A percentile compares a stretch with the other conserved stretches of the same genome.
Evolutionary conservation across 1,140 invertebrate genomes (phyloP).

Genomic region (Ephestia elutella): DNA sequence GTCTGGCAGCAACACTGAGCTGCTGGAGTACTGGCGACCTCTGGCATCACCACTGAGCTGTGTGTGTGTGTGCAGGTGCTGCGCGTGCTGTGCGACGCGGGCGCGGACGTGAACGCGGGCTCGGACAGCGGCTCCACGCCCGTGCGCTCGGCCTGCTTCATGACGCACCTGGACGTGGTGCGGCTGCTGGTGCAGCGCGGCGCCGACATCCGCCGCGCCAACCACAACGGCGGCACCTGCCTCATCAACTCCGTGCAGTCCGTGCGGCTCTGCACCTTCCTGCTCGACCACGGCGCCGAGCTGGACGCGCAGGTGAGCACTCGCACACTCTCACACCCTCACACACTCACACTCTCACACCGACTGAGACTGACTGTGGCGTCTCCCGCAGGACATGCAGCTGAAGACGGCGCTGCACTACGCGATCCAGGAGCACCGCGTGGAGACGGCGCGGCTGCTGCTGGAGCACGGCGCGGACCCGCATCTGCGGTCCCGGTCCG

Average conservation of each 20-base stretch:
- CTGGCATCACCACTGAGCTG: too few relatives aligned
- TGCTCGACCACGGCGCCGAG: constrained; percentile 84
- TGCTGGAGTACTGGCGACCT: too few relatives aligned
- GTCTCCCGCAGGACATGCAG: constrained; percentile 92
- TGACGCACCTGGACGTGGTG: constrained; percentile 88
- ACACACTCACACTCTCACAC: too few relatives aligned
- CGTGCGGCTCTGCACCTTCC: constrained; percentile 85
- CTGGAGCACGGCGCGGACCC: constrained; percentile 87
- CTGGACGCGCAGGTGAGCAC: constrained; percentile 76
- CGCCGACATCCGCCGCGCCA: constrained; percentile 89
- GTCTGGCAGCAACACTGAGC: too few relatives aligned
- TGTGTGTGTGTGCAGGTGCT: constrained; percentile 74
- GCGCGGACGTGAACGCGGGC: constrained; percentile 88
- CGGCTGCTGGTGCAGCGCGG: constrained; percentile 86
- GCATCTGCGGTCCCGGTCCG: constrained; percentile 83
- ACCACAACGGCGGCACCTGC: constrained; percentile 95
- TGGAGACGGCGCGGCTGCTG: constrained; percentile 89
- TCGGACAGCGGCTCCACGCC: constrained; percentile 93
- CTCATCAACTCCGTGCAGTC: constrained; percentile 95
- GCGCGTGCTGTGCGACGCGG: constrained; percentile 84
- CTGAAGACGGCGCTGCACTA: constrained; percentile 95
- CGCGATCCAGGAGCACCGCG: constrained; percentile 90
- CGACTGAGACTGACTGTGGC: too few relatives aligned
- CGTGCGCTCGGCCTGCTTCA: constrained; percentile 93
- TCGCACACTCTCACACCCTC: too few relatives aligned